Evolutionary conservation across 1,140 invertebrate species (phyloP).

Genomic region (Drosophila athabasca): DNA sequence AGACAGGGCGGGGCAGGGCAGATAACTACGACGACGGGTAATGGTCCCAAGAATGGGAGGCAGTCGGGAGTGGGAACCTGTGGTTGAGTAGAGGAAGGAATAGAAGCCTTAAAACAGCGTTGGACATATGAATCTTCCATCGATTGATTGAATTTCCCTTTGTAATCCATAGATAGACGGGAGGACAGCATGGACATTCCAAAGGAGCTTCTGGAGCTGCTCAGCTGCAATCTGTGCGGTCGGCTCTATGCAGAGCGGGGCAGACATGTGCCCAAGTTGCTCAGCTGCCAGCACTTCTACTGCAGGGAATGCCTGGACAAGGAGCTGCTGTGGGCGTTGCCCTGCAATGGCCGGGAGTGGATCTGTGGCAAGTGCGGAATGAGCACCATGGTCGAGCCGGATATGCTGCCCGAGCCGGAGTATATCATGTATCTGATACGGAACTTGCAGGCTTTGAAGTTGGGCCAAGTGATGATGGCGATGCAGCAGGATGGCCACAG

Average conservation of each 20-base stretch:
- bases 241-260: constrained; percentile 88
- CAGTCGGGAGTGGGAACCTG: too few species aligned
- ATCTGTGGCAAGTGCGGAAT: constrained; percentile 87
- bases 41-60: too few species aligned
- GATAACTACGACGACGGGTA: too few species aligned
- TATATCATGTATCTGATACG: constrained; percentile 86
- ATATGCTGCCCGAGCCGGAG: constrained; percentile 87
- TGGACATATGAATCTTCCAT: not conserved
- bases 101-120: too few species aligned
- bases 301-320: constrained; percentile 88
- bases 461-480: constrained; percentile 31
- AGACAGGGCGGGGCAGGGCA: too few species aligned
- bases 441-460: constrained; percentile 29
- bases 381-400: constrained; percentile 86
- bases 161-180: not conserved
- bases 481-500: constrained; percentile 6
- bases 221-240: constrained; percentile 88
- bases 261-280: constrained; percentile 87
- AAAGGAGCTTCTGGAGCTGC: constrained; percentile 88
- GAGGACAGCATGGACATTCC: constrained; percentile 81
- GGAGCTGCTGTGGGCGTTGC: constrained; percentile 85
- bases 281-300: constrained; percentile 90
- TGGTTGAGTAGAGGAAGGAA: too few species aligned
- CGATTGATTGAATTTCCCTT: not conserved
- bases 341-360: constrained; percentile 87